Evolutionary conservation across 2,113 vertebrate genomes (phyloP), one percentile per base, ranked within the genome.

Genomic region (Pelmatolapia mariae): DNA sequence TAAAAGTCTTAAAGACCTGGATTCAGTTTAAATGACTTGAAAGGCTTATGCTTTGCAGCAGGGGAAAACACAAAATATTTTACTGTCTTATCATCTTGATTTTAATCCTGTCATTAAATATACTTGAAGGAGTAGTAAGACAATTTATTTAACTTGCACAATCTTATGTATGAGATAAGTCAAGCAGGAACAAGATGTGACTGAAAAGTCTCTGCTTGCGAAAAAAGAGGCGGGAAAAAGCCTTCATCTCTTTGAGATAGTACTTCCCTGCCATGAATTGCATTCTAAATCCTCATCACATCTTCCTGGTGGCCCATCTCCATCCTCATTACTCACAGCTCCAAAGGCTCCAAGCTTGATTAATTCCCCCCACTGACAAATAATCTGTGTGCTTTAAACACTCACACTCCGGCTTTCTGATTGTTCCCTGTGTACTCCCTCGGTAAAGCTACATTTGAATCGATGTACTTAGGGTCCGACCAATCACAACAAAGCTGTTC

Each of bases 271-370:
- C 54, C 6, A 26, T 85, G 80, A 89, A 90, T 43, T 79, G 52
- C 85, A 68, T 82, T 84, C 50, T 87, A 63, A 93, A 90, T 90
- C 93, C 82, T 84, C 81, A 85, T 93, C 87, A 89, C 85, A 91
- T 94, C 86, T 40, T 94, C 47, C 71, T 90, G 84, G 87, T 89
- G 89, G 91, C 91, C 88, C 84, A 68, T 88, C 83, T 91, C 87
- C 85, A 89, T 89, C 52, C 84, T 90, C 92, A 92, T 94, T 92
- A 94, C 80, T 92, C 85, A 87, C 45, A 83, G 73, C 84, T 91
- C 83, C 50, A 88, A 89, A 86, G 82, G 61, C 89, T 92, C 56
- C 53, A 40, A 76, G 86, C 86, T 59, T 91, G 61, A 92, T 94
- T 92, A 91, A 89, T 92, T 92, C 90, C 85, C 53, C 85, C 83